phyloP scores from a whole-genome alignment of 2,113 vertebrate species.

The Drymodes brunneopygia region DNA sequence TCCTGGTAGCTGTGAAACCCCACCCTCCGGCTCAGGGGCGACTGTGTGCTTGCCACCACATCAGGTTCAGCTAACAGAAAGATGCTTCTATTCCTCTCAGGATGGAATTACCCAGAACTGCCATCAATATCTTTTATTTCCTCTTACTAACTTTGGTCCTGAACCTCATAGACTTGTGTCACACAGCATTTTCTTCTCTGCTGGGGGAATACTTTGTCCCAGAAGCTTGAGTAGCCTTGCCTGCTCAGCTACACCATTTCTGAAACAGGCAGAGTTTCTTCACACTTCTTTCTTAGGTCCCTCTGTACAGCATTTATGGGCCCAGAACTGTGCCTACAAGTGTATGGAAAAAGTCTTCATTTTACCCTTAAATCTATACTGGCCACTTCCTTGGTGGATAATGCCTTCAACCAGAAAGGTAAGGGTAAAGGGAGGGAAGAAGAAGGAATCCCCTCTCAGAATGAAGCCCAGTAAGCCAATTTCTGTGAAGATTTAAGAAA shows the following conservation, averaged over 20 bases:
- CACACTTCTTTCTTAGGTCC: not conserved
- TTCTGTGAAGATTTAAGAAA: not conserved
- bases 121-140: not conserved
- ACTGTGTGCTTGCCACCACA: not conserved
- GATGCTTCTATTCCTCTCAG: not conserved
- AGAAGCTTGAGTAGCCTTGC: not conserved
- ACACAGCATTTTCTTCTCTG: not conserved
- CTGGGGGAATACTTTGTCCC: not conserved
- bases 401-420: not conserved
- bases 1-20: not conserved
- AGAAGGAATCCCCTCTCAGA: not conserved
- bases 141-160: not conserved
- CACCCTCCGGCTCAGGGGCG: not conserved
- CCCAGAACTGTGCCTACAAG: not conserved
- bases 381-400: not conserved
- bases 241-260: not conserved
- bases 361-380: not conserved
- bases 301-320: not conserved
- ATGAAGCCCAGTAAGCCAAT: fast-evolving
- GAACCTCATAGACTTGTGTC: not conserved
- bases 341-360: not conserved
- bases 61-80: not conserved
- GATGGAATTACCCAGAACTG: not conserved
- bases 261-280: not conserved
- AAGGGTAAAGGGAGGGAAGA: not conserved